phyloP scores from a whole-genome alignment of 1,140 invertebrate genomes.

The Drosophila serrata region DNA sequence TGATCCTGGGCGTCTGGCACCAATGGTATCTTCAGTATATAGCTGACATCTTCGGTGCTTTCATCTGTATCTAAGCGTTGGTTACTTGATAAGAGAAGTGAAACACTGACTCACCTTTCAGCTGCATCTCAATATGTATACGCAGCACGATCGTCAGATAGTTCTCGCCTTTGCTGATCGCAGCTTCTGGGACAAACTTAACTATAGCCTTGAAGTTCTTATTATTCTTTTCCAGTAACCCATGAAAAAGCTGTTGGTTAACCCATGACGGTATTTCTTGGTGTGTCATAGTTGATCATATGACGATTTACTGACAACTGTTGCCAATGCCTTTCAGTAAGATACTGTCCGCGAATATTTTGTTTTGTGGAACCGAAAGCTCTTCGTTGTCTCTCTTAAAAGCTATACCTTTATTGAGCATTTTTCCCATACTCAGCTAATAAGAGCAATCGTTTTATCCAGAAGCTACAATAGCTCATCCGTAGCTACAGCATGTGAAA shows the following conservation, averaged over 20 bases:
- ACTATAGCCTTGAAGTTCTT: slow-evolving; percentile 68
- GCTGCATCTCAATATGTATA: slow-evolving; percentile 53
- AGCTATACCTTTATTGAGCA: not conserved
- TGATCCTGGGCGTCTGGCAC: slow-evolving; percentile 53
- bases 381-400: slow-evolving; percentile 11
- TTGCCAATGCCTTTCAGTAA: slow-evolving; percentile 1
- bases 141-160: slow-evolving; percentile 72
- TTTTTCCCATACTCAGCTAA: not conserved
- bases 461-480: not conserved
- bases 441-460: not conserved
- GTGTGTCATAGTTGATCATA: slow-evolving; percentile 30
- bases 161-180: slow-evolving; percentile 68
- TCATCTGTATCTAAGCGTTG: slow-evolving; percentile 42
- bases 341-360: slow-evolving; percentile 10
- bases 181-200: slow-evolving; percentile 48
- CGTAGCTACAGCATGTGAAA: not conserved
- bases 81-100: slow-evolving; percentile 2
- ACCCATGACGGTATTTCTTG: slow-evolving; percentile 81
- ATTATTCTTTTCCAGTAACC: slow-evolving; percentile 75
- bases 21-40: slow-evolving; percentile 69
- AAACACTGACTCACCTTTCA: slow-evolving; percentile 50
- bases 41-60: slow-evolving; percentile 44
- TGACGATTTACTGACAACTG: slow-evolving; percentile 10
- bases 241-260: slow-evolving; percentile 82
- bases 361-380: slow-evolving; percentile 18